Conservation (phyloP, 1,140 invertebrate species). For the Helicoverpa armigera region DNA sequence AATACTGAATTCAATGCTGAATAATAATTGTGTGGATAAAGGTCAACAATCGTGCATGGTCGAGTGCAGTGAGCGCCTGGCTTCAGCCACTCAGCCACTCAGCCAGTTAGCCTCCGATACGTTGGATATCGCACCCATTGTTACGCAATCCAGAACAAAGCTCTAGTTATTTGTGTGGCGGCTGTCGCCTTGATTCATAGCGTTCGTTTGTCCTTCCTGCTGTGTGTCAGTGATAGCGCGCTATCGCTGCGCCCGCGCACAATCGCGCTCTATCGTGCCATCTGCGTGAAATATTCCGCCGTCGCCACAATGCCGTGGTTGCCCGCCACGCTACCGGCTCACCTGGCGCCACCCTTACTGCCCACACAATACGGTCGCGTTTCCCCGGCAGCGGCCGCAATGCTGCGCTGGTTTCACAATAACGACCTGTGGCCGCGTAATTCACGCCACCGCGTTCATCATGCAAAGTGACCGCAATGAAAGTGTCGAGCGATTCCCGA, state of each 20-base stretch:
- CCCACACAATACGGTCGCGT: conserved; percentile 24
- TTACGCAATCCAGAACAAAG: conserved; percentile 60
- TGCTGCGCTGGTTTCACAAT: conserved; percentile 60
- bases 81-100: neutral
- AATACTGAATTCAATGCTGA: too few species aligned
- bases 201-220: conserved; percentile 77
- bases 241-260: conserved; percentile 68
- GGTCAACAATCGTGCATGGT: too few species aligned
- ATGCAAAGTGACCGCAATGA: conserved; percentile 73
- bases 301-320: conserved; percentile 65
- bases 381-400: neutral
- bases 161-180: conserved; percentile 63
- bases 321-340: neutral
- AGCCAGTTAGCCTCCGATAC: neutral
- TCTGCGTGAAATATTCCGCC: conserved; percentile 83
- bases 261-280: conserved; percentile 76
- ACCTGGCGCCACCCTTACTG: neutral
- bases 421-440: conserved; percentile 83
- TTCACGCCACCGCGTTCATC: conserved; percentile 82
- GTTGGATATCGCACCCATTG: conserved; percentile 55
- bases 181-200: conserved; percentile 72
- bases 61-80: too few species aligned
- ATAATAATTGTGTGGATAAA: too few species aligned
- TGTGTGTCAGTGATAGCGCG: conserved; percentile 71
- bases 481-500: conserved; percentile 8